Base-by-base conservation (phyloP, 1,140 invertebrate genomes). In the Diorhabda elongata region DNA sequence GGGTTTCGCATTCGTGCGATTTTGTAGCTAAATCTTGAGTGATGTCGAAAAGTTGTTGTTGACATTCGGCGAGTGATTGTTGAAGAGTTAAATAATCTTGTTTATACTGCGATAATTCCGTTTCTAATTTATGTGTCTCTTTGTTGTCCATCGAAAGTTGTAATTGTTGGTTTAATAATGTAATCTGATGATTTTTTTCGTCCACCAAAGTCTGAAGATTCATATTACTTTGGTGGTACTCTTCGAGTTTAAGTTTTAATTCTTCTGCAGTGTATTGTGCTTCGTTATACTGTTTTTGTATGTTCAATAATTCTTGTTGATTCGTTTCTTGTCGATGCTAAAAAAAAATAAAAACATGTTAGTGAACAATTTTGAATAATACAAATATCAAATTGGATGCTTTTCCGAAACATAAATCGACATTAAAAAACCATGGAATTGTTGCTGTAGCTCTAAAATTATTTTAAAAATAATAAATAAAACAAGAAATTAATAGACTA, bases 101-200 rank as follows among this genome's bases (percentile, higher is more conserved):
- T 61, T 69, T 74, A 8, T 58, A 4, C 42, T 69, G 44, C 3
- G 63, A 44, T 58, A 72, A 3, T 47, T 67, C 69, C 7, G 3
- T 45, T 57, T 58, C 69, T 43, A 74, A 44, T 45, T 43, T 66
- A 41, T 74, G 47, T 7, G 63, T 61, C 42, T 70, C 66, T 47
- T 73, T 71, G 44, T 74, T 71, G 45, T 66, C 64, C 7, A 68
- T 64, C 5, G 69, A 26, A 2, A 69, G n/a, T 11, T 67, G 63
- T 47, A 74, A 42, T 47, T 67, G 56, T 8, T 65, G 41, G 44
- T 64, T 75, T 44, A 72, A 57, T 2, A 62, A 45, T 9, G 62
- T 11, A 26, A 75, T 69, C 8, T 69, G 11, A 3, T 67, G 59
- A 61, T 71, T 68, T 64, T 71, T 74, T 61, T 73, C 71, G n/a